Evolutionary conservation across 2,797 vertebrate species (phyloP).

Genomic region (Onychomys leucogaster): DNA sequence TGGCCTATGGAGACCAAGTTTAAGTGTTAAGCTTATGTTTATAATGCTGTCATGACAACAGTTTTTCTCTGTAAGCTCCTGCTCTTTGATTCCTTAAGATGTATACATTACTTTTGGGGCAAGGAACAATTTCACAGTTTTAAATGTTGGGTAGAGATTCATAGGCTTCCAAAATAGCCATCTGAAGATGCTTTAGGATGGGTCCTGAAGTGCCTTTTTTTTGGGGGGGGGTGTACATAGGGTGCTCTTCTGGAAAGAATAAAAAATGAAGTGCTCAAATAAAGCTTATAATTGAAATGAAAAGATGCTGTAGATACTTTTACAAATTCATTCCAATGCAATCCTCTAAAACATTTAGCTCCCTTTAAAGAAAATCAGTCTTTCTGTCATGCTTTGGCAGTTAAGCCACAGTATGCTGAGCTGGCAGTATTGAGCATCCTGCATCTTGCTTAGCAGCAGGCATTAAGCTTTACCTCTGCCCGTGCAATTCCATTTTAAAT

Average conservation of each 20-base stretch:
- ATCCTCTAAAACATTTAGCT: slow-evolving; percentile 64
- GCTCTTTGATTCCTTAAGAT: not conserved
- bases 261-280: slow-evolving; percentile 66
- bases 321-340: slow-evolving; percentile 14
- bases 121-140: slow-evolving; percentile 28
- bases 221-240: not conserved
- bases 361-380: slow-evolving; percentile 67
- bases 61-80: not conserved
- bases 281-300: slow-evolving; percentile 65
- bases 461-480: slow-evolving; percentile 43
- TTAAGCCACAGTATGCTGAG: slow-evolving; percentile 75
- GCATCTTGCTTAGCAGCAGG: slow-evolving; percentile 40
- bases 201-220: not conserved
- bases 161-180: slow-evolving; percentile 29
- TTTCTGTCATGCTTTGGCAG: slow-evolving; percentile 64
- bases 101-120: not conserved
- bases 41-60: not conserved
- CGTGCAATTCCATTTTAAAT: slow-evolving; percentile 64
- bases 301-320: slow-evolving; percentile 64
- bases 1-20: not conserved
- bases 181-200: not conserved
- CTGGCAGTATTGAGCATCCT: slow-evolving; percentile 62
- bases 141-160: not conserved
- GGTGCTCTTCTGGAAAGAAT: slow-evolving; percentile 23
- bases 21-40: slow-evolving; percentile 43